These are phyloP conservation scores for Xyrichtys novacula DNA, from an alignment of 2,797 vertebrate genomes.

Conservation along the genomic window DNA sequence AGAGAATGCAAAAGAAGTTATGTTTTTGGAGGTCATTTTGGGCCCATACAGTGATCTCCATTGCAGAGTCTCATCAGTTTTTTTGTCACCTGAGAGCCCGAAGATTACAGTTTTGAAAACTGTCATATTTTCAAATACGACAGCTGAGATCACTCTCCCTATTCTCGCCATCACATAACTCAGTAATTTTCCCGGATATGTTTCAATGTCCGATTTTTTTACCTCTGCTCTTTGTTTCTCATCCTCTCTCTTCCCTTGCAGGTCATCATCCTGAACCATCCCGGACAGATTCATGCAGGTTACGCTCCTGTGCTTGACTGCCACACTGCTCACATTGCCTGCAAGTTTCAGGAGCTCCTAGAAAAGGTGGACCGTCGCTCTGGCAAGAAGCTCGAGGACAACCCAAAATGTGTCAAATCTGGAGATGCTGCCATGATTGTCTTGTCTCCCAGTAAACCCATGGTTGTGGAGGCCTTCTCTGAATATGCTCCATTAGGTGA, in stretches of 20 bases:
- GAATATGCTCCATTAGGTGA: conserved; percentile 82
- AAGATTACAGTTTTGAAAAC: too few relatives aligned
- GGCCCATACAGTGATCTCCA: too few relatives aligned
- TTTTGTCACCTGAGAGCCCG: too few relatives aligned
- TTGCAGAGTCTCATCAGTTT: too few relatives aligned
- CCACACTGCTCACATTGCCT: conserved; percentile 87
- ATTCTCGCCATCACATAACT: too few relatives aligned
- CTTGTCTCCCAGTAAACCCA: conserved; percentile 80
- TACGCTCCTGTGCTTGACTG: conserved; percentile 86
- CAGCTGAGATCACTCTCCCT: too few relatives aligned
- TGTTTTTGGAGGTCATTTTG: too few relatives aligned
- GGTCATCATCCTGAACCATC: conserved; percentile 88
- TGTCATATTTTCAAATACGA: too few relatives aligned
- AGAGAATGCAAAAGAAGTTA: too few relatives aligned
- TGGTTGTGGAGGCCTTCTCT: conserved; percentile 83
- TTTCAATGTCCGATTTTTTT: too few relatives aligned
- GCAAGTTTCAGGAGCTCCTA: conserved; percentile 84
- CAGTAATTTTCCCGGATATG: too few relatives aligned
- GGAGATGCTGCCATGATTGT: conserved; percentile 81
- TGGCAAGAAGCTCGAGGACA: conserved; percentile 84
- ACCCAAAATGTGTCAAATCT: conserved; percentile 81
- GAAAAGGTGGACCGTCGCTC: conserved; percentile 89
- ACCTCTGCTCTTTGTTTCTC: too few relatives aligned
- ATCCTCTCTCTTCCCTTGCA: conserved; percentile 49
- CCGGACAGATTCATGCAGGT: conserved; percentile 80